Evolutionary conservation across 2,888 invertebrate genomes (phyloP), one percentile per base, ranked within the genome.

Genomic region (Eupithecia subfuscata): DNA sequence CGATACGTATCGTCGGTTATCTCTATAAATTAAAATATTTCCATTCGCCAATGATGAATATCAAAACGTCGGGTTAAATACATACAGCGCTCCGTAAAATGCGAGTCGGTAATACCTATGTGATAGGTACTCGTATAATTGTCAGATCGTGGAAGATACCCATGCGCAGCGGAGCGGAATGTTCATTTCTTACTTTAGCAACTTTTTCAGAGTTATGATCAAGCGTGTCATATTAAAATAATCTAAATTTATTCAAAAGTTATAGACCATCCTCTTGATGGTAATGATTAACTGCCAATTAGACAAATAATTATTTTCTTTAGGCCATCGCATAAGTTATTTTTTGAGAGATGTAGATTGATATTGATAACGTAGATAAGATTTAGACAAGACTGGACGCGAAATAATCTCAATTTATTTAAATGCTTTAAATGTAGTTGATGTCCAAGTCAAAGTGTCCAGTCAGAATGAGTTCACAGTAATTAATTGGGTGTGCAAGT

Each of bases 1-100:
- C 90, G 91, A 93, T 93, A 91, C 90, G 90, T 90, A 92, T 91
- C 91, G 90, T 85, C 89, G 87, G 91, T 91, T 93, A 92, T 91
- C 91, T 90, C 88, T 90, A 92, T 92, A 92, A 92, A 93, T 91
- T 90, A 91, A 90, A 90, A 91, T 92, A 90, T 88, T 89, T 86
- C 86, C 86, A 86, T 86, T 88, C 83, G 86, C 83, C 80, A 85
- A 79, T 82, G 85, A 88, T 86, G 84, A 83, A 84, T 85, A 87
- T 88, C 86, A 85, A 87, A 86, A 82, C 80, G 82, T 79, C 81
- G 78, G 77, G 80, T 79, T 77, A 86, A 87, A 85, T 87, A 84
- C 80, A 22, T 37, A 22, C 68, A 40, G 5, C 68, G 68, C 68
- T 68, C 14, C 43, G 68, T 67, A 34, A 67, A 67, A 40, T 40